These are phyloP conservation scores for Corythornis leucogaster DNA, from an alignment of 2,797 vertebrate species.

Conservation along the genomic window DNA sequence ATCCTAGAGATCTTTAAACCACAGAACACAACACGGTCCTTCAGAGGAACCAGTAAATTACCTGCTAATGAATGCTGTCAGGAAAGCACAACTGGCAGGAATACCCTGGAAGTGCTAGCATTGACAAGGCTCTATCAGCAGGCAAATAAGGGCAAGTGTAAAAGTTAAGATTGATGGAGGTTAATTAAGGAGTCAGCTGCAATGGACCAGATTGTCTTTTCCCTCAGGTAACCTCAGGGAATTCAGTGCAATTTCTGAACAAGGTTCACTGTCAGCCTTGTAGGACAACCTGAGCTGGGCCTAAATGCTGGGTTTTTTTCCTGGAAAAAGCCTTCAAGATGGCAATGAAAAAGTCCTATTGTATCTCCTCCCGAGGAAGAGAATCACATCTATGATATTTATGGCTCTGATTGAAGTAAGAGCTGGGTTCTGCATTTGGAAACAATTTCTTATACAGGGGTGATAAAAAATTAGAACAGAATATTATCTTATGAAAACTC, in stretches of 20 bases:
- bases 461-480: neutral
- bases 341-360: neutral
- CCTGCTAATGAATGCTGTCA: constrained; percentile 14
- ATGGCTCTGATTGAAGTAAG: neutral
- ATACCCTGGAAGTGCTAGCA: neutral
- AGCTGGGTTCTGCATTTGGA: neutral
- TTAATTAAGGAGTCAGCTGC: neutral
- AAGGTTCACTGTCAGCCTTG: neutral
- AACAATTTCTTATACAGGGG: neutral
- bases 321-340: neutral
- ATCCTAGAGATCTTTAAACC: neutral
- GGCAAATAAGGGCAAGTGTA: constrained; percentile 1
- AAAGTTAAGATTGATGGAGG: neutral
- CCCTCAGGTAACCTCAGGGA: neutral
- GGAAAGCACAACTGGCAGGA: neutral
- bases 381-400: neutral
- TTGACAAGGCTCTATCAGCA: neutral
- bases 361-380: neutral
- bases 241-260: neutral
- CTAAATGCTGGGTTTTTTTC: neutral
- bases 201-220: neutral
- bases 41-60: constrained; percentile 18
- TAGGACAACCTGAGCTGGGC: neutral
- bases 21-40: neutral
- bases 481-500: neutral